Conservation (phyloP, 2,113 vertebrate genomes). For the Acanthochromis polyacanthus region DNA sequence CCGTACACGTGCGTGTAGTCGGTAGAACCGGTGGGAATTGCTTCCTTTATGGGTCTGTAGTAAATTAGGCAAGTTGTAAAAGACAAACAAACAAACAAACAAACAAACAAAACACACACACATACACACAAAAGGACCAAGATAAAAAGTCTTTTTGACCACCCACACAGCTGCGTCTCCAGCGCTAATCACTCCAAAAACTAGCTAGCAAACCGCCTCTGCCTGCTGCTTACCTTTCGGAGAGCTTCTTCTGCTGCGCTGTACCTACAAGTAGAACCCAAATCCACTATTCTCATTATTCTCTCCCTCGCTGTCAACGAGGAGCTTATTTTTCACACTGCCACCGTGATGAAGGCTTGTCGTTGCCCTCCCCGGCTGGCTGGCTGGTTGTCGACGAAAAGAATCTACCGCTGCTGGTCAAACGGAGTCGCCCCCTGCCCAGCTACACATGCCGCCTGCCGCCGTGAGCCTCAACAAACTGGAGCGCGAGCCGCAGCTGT, state of each 20-base stretch:
- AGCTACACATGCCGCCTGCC: conserved; percentile 27
- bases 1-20: neutral
- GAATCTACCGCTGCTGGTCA: conserved; percentile 35
- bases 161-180: neutral
- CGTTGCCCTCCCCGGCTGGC: neutral
- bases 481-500: conserved; percentile 52
- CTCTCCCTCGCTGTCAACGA: conserved; percentile 30
- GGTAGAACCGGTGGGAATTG: neutral
- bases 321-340: conserved; percentile 26
- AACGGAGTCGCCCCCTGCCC: conserved; percentile 12
- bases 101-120: no score
- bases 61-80: conserved; percentile 20
- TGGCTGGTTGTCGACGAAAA: neutral
- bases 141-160: neutral
- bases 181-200: neutral
- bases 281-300: conserved; percentile 66
- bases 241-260: conserved; percentile 35
- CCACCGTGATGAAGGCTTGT: neutral
- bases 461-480: no score
- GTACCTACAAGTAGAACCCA: conserved; percentile 46
- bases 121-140: neutral
- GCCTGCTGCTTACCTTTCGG: conserved; percentile 64
- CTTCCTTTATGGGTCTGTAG: neutral
- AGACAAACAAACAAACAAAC: neutral
- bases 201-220: neutral